Percentiles rank a stretch among this genome's conserved stretches.
Evolutionary conservation across 1,140 invertebrate genomes (phyloP).

Genomic region (Pseudoatta argentina): DNA sequence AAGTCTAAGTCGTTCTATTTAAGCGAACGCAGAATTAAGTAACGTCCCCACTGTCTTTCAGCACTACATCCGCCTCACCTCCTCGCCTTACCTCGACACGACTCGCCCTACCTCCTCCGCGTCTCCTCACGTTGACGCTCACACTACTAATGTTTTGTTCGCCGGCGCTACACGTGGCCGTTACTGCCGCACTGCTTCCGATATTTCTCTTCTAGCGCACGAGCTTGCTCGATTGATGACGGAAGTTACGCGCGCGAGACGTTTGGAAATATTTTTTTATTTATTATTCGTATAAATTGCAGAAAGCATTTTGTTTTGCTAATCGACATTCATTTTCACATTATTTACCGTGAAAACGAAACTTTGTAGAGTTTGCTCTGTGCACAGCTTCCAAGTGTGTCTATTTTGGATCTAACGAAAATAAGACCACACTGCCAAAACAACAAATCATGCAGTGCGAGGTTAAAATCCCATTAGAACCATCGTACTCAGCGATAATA

Average conservation of each 20-base stretch:
- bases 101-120: neutral
- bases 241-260: neutral
- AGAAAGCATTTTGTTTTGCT: neutral
- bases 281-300: constrained; percentile 17
- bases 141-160: constrained; percentile 37
- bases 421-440: constrained; percentile 32
- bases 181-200: constrained; percentile 20
- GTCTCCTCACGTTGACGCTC: constrained; percentile 11
- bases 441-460: constrained; percentile 15
- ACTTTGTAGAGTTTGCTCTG: neutral
- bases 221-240: neutral
- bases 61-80: constrained; percentile 79
- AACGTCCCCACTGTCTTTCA: constrained; percentile 83
- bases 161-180: constrained; percentile 46
- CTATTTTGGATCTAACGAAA: constrained; percentile 50
- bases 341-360: constrained; percentile 33
- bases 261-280: constrained; percentile 1
- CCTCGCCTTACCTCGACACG: constrained; percentile 37
- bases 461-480: constrained; percentile 48
- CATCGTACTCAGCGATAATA: constrained; percentile 34
- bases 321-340: constrained; percentile 6
- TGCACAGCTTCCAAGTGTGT: neutral
- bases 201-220: neutral
- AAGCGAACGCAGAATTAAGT: constrained; percentile 83
- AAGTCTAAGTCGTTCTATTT: constrained; percentile 84